Percentiles rank a stretch among this genome's conserved stretches.
Conservation (phyloP, 2,113 vertebrate genomes). For the Dinomys branickii region DNA sequence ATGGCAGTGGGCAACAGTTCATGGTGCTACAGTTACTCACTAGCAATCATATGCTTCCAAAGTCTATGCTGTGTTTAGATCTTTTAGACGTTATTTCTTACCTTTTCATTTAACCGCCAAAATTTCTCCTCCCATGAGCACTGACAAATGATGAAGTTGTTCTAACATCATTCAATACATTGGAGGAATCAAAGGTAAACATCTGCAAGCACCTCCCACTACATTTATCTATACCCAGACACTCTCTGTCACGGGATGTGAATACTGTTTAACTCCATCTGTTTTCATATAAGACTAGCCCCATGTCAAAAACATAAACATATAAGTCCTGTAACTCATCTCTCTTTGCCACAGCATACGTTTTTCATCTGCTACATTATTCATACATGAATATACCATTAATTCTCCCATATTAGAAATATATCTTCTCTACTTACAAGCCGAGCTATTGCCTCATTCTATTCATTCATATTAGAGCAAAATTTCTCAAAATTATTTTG, state of each 20-base stretch:
- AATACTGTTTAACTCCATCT: neutral
- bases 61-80: neutral
- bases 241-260: neutral
- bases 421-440: neutral
- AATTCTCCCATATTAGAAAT: neutral
- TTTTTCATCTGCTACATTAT: neutral
- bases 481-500: neutral
- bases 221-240: neutral
- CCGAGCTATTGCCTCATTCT: neutral
- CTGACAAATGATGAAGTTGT: neutral
- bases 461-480: neutral
- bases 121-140: neutral
- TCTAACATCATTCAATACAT: neutral
- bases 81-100: neutral
- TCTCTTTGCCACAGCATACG: neutral
- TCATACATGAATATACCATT: neutral
- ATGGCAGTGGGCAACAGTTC: no score
- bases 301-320: neutral
- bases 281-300: neutral
- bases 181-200: neutral
- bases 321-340: neutral
- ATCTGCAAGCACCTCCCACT: neutral
- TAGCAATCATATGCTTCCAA: neutral
- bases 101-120: neutral
- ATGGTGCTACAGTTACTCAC: neutral